These are phyloP conservation scores for Hypolimnas misippus DNA, from an alignment of 2,888 invertebrate species.

Conservation along the genomic window DNA sequence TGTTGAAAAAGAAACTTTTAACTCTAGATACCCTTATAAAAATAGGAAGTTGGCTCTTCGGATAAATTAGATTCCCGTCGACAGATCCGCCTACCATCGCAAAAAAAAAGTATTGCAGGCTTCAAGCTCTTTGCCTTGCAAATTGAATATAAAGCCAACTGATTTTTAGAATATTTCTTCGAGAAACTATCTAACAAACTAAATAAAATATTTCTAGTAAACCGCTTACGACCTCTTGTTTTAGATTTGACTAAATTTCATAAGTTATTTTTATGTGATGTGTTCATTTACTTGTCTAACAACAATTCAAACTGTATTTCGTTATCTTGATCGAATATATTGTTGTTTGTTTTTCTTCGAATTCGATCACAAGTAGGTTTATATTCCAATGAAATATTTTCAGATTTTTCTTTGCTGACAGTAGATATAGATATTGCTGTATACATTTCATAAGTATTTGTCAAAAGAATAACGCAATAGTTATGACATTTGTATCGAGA, in stretches of 20 bases:
- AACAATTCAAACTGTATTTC: too few relatives aligned
- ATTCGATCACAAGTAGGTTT: not conserved
- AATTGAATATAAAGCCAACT: slow-evolving; percentile 36
- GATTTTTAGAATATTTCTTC: slow-evolving; percentile 44
- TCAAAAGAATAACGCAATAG: slow-evolving; percentile 16
- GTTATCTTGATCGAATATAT: not conserved
- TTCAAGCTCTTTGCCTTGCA: slow-evolving; percentile 13
- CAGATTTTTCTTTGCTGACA: not conserved
- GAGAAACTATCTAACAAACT: slow-evolving; percentile 30
- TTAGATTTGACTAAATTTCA: too few relatives aligned
- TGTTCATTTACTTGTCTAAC: too few relatives aligned
- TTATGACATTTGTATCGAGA: slow-evolving; percentile 16
- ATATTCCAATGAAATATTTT: not conserved
- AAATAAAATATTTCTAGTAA: not conserved
- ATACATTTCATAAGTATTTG: slow-evolving; percentile 12
- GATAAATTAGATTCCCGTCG: slow-evolving; percentile 57
- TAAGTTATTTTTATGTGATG: too few relatives aligned
- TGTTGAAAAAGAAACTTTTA: not conserved
- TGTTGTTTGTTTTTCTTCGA: not conserved
- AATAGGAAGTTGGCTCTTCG: slow-evolving; percentile 47
- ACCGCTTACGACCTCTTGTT: too few relatives aligned
- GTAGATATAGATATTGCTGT: not conserved
- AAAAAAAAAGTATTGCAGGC: slow-evolving; percentile 8
- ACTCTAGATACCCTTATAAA: slow-evolving; percentile 19
- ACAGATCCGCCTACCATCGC: slow-evolving; percentile 31